Evolutionary conservation across 35 echinoderm and acorn worm genomes (phyloP).

Genomic region (Diadema setosum): DNA sequence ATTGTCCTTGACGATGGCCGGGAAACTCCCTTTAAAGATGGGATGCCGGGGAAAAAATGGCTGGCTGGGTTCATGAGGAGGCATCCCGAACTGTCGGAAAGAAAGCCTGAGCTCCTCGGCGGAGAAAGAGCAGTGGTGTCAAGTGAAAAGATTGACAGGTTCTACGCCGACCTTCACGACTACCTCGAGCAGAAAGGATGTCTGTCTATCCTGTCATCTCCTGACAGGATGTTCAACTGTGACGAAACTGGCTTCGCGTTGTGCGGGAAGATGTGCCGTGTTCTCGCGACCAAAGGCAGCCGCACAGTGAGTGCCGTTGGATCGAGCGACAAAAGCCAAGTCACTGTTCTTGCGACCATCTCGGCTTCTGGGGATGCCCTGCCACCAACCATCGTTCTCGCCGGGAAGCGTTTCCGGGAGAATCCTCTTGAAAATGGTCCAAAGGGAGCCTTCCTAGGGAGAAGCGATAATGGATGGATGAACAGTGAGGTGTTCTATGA

Average conservation of each 20-base stretch:
- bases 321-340: slow-evolving; percentile 1
- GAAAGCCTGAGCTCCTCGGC: slow-evolving; percentile 27
- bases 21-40: slow-evolving; percentile 28
- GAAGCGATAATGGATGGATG: slow-evolving; percentile 58
- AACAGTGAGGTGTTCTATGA: slow-evolving; percentile 43
- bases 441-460: slow-evolving; percentile 25
- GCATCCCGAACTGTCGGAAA: slow-evolving; percentile 32
- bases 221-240: slow-evolving; percentile 36
- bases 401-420: slow-evolving; percentile 36
- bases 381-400: slow-evolving; percentile 32
- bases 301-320: slow-evolving; percentile 33
- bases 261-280: slow-evolving; percentile 7
- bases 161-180: slow-evolving; percentile 5
- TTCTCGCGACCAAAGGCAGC: slow-evolving; percentile 12
- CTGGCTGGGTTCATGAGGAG: slow-evolving; percentile 9
- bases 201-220: neutral
- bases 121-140: slow-evolving; percentile 26
- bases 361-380: slow-evolving; percentile 15
- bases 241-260: slow-evolving; percentile 45
- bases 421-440: slow-evolving; percentile 32
- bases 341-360: slow-evolving; percentile 27
- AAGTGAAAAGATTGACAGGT: neutral
- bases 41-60: slow-evolving; percentile 47
- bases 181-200: slow-evolving; percentile 20
- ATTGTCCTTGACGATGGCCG: slow-evolving; percentile 41